Base-by-base conservation (phyloP, 2,797 vertebrate genomes). In the Diplodus puntazzo region DNA sequence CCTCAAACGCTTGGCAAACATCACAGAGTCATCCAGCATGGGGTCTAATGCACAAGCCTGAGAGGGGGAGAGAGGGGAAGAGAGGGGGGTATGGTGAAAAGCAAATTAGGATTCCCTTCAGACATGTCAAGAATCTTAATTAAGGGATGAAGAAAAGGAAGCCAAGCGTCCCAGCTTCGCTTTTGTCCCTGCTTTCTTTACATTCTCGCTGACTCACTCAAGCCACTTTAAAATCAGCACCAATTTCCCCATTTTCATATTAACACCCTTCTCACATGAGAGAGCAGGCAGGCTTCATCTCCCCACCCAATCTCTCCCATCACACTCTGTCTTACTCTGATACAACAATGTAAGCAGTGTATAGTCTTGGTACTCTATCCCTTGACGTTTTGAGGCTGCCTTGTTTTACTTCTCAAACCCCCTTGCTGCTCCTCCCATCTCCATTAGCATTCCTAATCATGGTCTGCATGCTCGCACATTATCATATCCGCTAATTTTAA, bases 11-110 rank as follows among this genome's bases (percentile, higher is more conserved):
- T 97, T 96, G 55, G 97, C 97, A 27, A 98, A 96, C 96, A 97
- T 97, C 87, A 98, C 96, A 0, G 97, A 97, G 93, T 98, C 97
- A 4, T 98, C 97, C 89, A 98, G 92, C 95, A 98, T 97, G 69
- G 97, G 97, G 92, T 98, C 97, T 76, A 98, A 89, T 1, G 96
- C 96, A 34, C 97, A 98, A 2, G 97, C 97, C 97, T 98, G 86
- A 50, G 59, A 45, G 12, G 39, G 12, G 60, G 13, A 49, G 14
- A n/a, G 42, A 50, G 58, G 8, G 21, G 57, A 21, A 42, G 55
- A 0, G 10, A 7, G 79, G 54, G 39, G 27, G n/a, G 52, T 70
- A 14, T 52, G 73, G 75, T 55, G 75, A 65, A 79, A 80, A 88
- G 67, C 70, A 81, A 83, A 88, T 85, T 82, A 79, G 69, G 70